Percentiles rank a stretch among this genome's conserved stretches.
Evolutionary conservation across 2,113 vertebrate genomes (phyloP).

Genomic region (Nyctibius bracteatus): DNA sequence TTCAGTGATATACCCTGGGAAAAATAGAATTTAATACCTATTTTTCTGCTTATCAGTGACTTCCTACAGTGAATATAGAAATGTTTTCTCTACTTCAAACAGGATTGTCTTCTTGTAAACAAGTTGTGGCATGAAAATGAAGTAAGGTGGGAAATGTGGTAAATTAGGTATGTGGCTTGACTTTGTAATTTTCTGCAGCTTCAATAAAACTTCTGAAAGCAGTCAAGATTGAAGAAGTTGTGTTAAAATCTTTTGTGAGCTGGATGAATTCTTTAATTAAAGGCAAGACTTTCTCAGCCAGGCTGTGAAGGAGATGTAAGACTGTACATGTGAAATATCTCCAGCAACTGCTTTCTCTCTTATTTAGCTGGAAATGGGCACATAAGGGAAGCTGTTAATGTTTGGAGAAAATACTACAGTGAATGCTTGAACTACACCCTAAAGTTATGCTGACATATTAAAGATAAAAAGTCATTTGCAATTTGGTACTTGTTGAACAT

Average conservation of each 20-base stretch:
- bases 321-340: background rate
- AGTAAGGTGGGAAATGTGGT: background rate
- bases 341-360: background rate
- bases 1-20: background rate
- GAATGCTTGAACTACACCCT: background rate
- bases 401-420: background rate
- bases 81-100: background rate
- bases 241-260: background rate
- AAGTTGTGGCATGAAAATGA: conserved; percentile 1
- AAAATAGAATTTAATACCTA: background rate
- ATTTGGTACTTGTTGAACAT: background rate
- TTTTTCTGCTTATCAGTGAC: background rate
- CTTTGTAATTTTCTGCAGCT: background rate
- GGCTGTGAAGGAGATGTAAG: background rate
- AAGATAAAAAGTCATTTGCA: background rate
- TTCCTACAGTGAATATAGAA: conserved; percentile 3
- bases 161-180: background rate
- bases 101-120: conserved; percentile 5
- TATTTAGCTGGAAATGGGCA: background rate
- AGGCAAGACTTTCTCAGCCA: background rate
- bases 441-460: background rate
- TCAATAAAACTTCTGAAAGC: background rate
- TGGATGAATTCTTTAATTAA: conserved; percentile 20
- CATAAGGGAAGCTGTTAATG: background rate
- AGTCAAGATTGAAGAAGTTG: background rate